phyloP scores from a whole-genome alignment of 2,797 vertebrate species.

The Protosalanx chinensis region DNA sequence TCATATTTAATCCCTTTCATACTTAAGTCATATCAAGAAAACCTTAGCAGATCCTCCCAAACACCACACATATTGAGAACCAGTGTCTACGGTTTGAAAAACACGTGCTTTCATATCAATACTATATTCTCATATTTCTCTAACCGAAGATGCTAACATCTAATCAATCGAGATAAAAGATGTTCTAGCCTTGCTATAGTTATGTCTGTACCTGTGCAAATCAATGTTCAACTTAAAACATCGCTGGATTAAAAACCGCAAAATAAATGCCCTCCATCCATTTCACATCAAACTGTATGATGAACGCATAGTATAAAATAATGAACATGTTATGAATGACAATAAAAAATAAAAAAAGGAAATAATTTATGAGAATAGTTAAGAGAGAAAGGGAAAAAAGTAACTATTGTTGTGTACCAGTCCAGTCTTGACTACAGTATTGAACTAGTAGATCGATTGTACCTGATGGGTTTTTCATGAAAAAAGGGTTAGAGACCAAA shows the following conservation, averaged over 20 bases:
- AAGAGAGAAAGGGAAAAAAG: conserved; percentile 34
- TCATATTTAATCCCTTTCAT: conserved; percentile 58
- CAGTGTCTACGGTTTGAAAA: conserved; percentile 4
- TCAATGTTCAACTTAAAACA: conserved; percentile 56
- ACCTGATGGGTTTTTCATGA: conserved; percentile 27
- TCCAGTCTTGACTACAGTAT: conserved; percentile 27
- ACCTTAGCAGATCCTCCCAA: conserved; percentile 32
- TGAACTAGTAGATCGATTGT: conserved; percentile 31
- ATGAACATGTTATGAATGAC: conserved; percentile 34
- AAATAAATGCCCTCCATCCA: conserved; percentile 62
- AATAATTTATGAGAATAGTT: conserved; percentile 36
- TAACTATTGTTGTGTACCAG: conserved; percentile 28
- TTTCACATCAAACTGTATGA: conserved; percentile 53
- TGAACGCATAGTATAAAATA: conserved; percentile 51
- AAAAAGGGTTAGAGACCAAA: conserved; percentile 29
- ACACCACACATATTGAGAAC: conserved; percentile 30
- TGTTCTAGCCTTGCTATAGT: conserved; percentile 63
- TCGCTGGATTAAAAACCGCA: conserved; percentile 54
- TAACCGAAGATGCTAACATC: conserved; percentile 33
- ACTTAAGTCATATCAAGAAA: conserved; percentile 38
- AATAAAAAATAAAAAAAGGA: conserved; percentile 25
- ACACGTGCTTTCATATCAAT: conserved; percentile 51
- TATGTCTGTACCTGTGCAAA: conserved; percentile 71
- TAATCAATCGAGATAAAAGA: conserved; percentile 32
- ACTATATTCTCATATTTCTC: conserved; percentile 45